phyloP scores from a whole-genome alignment of 2,113 vertebrate genomes.

The Oxyruncus cristatus region DNA sequence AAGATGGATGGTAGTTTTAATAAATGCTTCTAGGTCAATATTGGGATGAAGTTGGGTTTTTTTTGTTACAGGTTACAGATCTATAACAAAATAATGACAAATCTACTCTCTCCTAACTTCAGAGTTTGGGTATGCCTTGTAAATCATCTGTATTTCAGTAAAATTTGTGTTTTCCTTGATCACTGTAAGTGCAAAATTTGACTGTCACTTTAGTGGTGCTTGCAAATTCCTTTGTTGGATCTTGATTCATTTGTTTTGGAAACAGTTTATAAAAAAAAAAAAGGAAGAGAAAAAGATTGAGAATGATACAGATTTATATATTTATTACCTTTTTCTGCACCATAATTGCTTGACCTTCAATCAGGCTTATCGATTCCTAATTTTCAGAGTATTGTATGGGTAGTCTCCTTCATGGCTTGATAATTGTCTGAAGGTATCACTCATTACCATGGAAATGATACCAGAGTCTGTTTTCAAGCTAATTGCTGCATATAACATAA shows the following conservation, averaged over 20 bases:
- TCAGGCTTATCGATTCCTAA: neutral
- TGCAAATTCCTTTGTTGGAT: neutral
- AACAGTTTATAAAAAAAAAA: neutral
- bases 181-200: neutral
- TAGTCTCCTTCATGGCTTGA: neutral
- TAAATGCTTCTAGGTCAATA: neutral
- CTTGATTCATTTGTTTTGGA: neutral
- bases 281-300: neutral
- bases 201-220: neutral
- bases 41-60: neutral
- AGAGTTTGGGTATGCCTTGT: neutral
- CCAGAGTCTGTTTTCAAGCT: neutral
- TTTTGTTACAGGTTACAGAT: neutral
- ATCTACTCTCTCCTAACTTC: neutral
- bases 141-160: neutral
- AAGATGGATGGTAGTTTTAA: neutral
- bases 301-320: neutral
- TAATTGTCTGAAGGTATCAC: neutral
- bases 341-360: neutral
- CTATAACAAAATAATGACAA: neutral
- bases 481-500: neutral
- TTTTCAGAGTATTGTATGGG: neutral
- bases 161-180: neutral
- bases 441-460: neutral
- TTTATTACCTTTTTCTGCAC: neutral